Percentiles rank a stretch among this genome's conserved stretches.
These are phyloP conservation scores for Sinocyclocheilus anshuiensis DNA, from an alignment of 2,113 vertebrate species.

Conservation along the genomic window DNA sequence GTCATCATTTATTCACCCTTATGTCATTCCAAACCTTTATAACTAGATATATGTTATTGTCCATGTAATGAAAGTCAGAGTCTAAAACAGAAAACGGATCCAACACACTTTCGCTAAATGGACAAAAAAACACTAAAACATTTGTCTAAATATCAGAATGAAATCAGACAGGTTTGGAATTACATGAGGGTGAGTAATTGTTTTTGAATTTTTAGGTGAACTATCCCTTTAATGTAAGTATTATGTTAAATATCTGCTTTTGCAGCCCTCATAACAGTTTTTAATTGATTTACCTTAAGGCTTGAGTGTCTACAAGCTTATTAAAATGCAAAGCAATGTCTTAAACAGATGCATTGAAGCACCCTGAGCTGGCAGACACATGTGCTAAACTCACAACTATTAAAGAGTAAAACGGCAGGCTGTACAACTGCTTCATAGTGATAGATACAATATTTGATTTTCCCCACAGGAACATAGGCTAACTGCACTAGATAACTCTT, in stretches of 20 bases:
- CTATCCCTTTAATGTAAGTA: neutral
- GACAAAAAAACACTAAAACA: too few relatives aligned
- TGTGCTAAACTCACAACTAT: slow-evolving; percentile 60
- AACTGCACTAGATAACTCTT: neutral
- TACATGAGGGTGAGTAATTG: too few relatives aligned
- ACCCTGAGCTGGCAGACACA: slow-evolving; percentile 51
- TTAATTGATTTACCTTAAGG: slow-evolving; percentile 4
- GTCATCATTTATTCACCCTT: too few relatives aligned
- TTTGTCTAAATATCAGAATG: too few relatives aligned
- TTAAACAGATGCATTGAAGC: slow-evolving; percentile 80
- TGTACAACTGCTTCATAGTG: slow-evolving; percentile 44
- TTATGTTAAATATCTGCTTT: neutral
- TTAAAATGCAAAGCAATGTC: slow-evolving; percentile 72
- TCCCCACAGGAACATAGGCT: neutral
- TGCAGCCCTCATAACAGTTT: slow-evolving; percentile 18
- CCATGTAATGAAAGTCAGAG: too few relatives aligned
- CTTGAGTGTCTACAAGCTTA: slow-evolving; percentile 39
- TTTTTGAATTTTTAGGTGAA: too few relatives aligned
- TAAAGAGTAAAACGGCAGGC: slow-evolving; percentile 47
- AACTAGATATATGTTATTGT: too few relatives aligned
- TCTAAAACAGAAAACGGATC: too few relatives aligned
- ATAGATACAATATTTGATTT: slow-evolving; percentile 34
- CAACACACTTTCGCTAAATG: too few relatives aligned
- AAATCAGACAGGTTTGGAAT: too few relatives aligned
- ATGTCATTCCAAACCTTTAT: too few relatives aligned